Evolutionary conservation across 2,888 invertebrate species (phyloP), one percentile per base, ranked within the genome.

Genomic region (Lycaena phlaeas): DNA sequence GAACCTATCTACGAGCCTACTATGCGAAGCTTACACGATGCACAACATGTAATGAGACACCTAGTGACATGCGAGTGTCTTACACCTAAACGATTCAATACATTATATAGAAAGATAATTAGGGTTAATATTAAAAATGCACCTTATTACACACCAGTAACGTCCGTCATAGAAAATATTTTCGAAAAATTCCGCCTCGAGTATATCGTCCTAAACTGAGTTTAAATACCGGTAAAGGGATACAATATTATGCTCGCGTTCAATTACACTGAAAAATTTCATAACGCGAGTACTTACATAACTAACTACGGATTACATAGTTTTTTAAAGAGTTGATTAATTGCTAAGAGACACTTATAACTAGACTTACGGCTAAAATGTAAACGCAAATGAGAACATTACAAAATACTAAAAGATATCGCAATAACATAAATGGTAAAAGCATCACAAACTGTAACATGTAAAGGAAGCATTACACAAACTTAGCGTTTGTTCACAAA

Each of bases 1-100:
- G 64, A 72, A 73, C 78, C 81, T 79, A 79, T 70, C 81, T 81
- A 81, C 68, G 64, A 72, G 68, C 68, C 78, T 79, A 79, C 70
- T 49, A 57, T 60, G 75, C 75, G 60, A 77, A 78, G 77, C 81
- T n/a, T 72, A 73, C 71, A 75, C 64, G 68, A 73, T 71, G 71
- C 72, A 79, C 77, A 77, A 81, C 79, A 78, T 64, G 76, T 51
- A 68, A 60, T 72, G 68, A 77, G 69, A 81, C 74, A 71, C 61
- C 78, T 79, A 82, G 61, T 52, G 73, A 73, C 77, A 75, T 73
- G 48, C n/a, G 18, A 52, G 68, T 70, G 75, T 62, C 79, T 75
- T 77, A 78, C 56, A 61, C 45, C 77, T 79, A 81, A 57, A 61
- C 66, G 57, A 61, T 69, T 67, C 68, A 68, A 64, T 76, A 73